Conservation (phyloP, 2,113 vertebrate species). For the Gobio gobio region DNA sequence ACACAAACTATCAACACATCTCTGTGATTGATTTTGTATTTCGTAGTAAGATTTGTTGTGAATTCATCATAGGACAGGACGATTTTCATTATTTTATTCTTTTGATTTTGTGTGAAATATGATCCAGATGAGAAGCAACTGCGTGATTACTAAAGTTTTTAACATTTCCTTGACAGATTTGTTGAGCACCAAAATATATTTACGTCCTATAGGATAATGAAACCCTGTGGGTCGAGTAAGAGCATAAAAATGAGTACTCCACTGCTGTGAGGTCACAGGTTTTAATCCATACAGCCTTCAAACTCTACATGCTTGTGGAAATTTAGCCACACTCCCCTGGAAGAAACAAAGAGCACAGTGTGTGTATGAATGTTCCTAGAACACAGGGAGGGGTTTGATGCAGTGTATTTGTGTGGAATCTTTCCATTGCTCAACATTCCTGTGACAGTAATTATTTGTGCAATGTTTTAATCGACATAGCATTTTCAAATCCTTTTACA, state of each 20-base stretch:
- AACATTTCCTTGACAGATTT: not conserved
- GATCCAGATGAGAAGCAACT: too few relatives aligned
- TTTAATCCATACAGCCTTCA: not conserved
- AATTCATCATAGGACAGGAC: not conserved
- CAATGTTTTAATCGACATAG: not conserved
- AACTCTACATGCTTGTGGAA: constrained; percentile 21
- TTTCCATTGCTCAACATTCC: not conserved
- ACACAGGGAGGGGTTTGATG: not conserved
- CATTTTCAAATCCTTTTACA: not conserved
- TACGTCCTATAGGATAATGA: not conserved
- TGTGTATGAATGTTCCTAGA: not conserved
- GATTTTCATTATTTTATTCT: not conserved
- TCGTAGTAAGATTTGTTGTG: not conserved
- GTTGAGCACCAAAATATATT: too few relatives aligned
- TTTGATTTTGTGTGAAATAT: not conserved
- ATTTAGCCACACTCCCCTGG: not conserved
- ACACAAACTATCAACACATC: not conserved
- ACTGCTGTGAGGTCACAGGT: not conserved
- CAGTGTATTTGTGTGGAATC: not conserved
- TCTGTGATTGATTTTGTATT: not conserved
- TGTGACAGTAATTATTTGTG: not conserved
- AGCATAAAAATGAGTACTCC: not conserved
- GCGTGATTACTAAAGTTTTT: not conserved
- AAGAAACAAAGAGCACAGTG: constrained; percentile 12
- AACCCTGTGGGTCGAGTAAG: too few relatives aligned